phyloP scores from a whole-genome alignment of 2,113 vertebrate genomes.

The Hippopotamus amphibius region DNA sequence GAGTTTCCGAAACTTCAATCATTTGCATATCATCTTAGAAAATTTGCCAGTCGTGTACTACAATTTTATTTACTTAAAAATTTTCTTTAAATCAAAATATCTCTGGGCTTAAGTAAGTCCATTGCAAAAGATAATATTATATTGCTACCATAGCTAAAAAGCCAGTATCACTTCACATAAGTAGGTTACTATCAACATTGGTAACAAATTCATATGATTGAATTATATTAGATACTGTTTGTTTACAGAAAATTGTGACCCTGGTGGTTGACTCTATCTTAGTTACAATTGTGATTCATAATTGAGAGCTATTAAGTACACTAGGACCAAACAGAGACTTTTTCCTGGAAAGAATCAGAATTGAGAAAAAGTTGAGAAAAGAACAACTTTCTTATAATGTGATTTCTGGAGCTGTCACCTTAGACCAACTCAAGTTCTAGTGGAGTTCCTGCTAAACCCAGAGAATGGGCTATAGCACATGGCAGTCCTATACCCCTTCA shows the following conservation, averaged over 20 bases:
- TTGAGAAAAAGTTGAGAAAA: not conserved
- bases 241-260: not conserved
- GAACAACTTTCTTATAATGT: not conserved
- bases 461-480: not conserved
- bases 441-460: not conserved
- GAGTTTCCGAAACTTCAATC: not conserved
- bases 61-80: constrained; percentile 36
- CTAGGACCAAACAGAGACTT: not conserved
- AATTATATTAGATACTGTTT: not conserved
- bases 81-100: not conserved
- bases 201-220: not conserved
- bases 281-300: not conserved
- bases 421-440: not conserved
- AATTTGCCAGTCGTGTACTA: not conserved
- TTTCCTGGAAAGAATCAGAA: not conserved
- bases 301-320: not conserved
- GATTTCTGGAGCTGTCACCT: not conserved
- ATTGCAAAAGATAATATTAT: constrained; percentile 1
- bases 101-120: not conserved
- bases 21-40: constrained; percentile 38
- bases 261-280: not conserved
- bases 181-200: not conserved
- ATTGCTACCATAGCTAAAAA: not conserved
- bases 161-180: not conserved
- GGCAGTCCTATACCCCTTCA: not conserved